Evolutionary conservation across 1,140 invertebrate species (phyloP), one percentile per base, ranked within the genome.

Genomic region (Pinna nobilis): DNA sequence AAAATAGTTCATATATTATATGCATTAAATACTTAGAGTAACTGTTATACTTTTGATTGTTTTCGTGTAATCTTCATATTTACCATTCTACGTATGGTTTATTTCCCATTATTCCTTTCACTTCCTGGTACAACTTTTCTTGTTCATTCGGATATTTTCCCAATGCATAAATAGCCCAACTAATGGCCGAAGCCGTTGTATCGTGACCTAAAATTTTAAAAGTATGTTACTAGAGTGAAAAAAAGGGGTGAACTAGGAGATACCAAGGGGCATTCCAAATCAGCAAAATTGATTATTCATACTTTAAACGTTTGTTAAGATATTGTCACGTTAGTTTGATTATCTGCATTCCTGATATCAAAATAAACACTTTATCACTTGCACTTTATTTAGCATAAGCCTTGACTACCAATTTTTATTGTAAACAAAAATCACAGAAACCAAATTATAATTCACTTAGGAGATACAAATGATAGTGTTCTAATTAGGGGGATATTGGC

Each of bases 121-220:
- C 93, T 90, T 97, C 95, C 66, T 92, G 90, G 72, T 94, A 93
- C 0, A 94, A 94, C 84, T 93, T 94, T 64, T 89, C 91, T 80
- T 96, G 95, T 0, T 96, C 91, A 9, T 94, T 90, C 20, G 93
- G 94, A 82, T 94, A 91, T 35, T 93, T 86, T 0, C 95, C 91
- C 77, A 97, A 88, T 77, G 94, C 93, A 53, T 95, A 91, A 64
- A 97, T 88, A 73, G 95, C 94, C 91, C 96, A 97, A 0, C 89
- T 87, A 11, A 92, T 82, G 30, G 87, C 90, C 0, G 86, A 90
- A 0, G 90, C 87, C 0, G 91, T 83, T 13, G 79, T 81, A 41
- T 83, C 81, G 70, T 83, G 81, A 44, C 81, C 81, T 83, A 18
- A 9, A 76, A 23, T 49, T n/a, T 18, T 53, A 35, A 37, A n/a